Percentiles rank a stretch among this genome's conserved stretches.
These are phyloP conservation scores for Recurvirostra avosetta DNA, from an alignment of 2,113 vertebrate genomes.

Conservation along the genomic window DNA sequence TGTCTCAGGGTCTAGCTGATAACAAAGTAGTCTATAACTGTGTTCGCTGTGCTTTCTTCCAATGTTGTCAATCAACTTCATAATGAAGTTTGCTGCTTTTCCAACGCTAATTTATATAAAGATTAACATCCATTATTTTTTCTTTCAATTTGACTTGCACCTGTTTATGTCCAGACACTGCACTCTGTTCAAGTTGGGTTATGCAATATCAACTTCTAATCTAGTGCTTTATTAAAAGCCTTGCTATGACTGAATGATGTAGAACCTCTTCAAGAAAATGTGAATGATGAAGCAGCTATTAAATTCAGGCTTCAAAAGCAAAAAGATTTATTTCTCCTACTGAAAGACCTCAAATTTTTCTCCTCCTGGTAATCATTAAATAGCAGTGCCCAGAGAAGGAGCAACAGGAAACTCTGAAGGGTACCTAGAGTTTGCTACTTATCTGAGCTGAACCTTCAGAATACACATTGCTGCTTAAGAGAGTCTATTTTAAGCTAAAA, in stretches of 20 bases:
- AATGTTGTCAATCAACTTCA: background rate
- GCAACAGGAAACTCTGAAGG: background rate
- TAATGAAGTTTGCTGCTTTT: background rate
- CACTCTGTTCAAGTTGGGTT: background rate
- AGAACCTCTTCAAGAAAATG: background rate
- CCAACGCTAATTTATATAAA: background rate
- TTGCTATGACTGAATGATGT: background rate
- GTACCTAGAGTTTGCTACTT: background rate
- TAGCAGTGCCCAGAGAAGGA: background rate
- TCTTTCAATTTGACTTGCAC: background rate
- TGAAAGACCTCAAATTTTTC: background rate
- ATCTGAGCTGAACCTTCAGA: background rate
- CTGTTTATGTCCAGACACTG: background rate
- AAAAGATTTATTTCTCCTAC: background rate
- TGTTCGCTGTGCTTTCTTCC: background rate
- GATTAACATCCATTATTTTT: background rate
- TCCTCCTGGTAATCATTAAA: background rate
- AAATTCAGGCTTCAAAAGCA: background rate
- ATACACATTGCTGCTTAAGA: background rate
- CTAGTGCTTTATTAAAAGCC: background rate
- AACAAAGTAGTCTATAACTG: background rate
- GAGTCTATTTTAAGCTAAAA: background rate
- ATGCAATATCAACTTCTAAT: background rate
- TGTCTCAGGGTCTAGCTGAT: background rate
- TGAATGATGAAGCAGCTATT: background rate